phyloP scores from a whole-genome alignment of 2,797 vertebrate species.

The Heterohyrax brucei region DNA sequence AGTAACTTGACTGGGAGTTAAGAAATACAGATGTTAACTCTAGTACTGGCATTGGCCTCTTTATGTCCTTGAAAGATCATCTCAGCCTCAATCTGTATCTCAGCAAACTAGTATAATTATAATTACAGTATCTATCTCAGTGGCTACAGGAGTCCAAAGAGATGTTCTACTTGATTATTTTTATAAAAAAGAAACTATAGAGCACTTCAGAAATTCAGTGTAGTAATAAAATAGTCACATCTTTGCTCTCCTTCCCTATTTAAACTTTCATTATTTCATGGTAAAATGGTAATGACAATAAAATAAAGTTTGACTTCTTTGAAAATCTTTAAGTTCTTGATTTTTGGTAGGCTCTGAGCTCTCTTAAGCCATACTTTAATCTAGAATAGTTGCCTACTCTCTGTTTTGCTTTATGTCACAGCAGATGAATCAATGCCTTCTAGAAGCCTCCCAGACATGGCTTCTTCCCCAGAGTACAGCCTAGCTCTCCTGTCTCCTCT shows the following conservation, averaged over 20 bases:
- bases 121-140: background rate
- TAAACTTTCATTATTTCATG: background rate
- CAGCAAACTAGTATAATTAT: background rate
- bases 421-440: background rate
- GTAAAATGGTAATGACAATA: background rate
- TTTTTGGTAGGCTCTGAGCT: background rate
- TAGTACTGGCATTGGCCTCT: background rate
- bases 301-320: background rate
- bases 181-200: constrained; percentile 24
- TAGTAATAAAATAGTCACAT: background rate
- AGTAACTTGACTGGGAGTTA: background rate
- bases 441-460: background rate
- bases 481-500: background rate
- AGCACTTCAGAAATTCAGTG: background rate
- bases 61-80: background rate
- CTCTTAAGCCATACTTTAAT: background rate
- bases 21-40: background rate
- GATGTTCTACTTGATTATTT: background rate
- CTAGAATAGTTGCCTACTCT: background rate
- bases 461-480: background rate
- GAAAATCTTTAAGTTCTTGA: background rate
- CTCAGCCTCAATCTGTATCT: background rate
- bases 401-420: background rate
- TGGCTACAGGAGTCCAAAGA: background rate
- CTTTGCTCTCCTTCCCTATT: background rate